These are phyloP conservation scores for Synanthedon myopaeformis DNA, from an alignment of 2,888 invertebrate species.

Conservation along the genomic window DNA sequence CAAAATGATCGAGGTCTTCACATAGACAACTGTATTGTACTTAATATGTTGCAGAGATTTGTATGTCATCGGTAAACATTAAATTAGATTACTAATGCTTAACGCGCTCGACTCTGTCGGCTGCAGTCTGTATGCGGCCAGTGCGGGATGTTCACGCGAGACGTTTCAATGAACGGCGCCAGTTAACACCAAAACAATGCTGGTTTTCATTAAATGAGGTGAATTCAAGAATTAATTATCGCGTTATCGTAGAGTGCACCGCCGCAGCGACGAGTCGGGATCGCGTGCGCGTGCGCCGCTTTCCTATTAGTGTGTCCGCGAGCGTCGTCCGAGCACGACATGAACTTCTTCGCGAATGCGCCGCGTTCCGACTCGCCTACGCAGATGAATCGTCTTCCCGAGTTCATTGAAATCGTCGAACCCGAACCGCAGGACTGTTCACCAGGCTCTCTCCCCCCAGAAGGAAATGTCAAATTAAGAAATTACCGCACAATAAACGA, in stretches of 20 bases:
- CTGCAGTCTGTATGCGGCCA: not conserved
- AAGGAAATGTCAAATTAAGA: conserved; percentile 46
- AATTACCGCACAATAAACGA: conserved; percentile 49
- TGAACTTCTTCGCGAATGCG: conserved; percentile 23
- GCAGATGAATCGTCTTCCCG: conserved; percentile 9
- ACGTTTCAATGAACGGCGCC: not conserved
- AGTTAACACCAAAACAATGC: not conserved
- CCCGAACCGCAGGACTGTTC: conserved; percentile 37
- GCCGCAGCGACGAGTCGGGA: conserved; percentile 7
- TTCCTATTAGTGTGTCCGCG: conserved; percentile 14
- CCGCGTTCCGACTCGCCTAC: conserved; percentile 15
- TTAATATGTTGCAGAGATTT: not conserved
- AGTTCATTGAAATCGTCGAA: conserved; percentile 41
- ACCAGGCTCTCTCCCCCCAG: conserved; percentile 33
- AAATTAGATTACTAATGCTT: not conserved
- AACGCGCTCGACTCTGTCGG: not conserved
- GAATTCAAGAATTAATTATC: conserved; percentile 8
- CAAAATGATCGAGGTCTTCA: too few relatives aligned
- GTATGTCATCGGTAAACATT: not conserved
- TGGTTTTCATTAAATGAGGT: conserved; percentile 8
- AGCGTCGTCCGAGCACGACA: conserved; percentile 37
- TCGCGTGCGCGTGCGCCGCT: conserved; percentile 20
- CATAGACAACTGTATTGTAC: too few relatives aligned
- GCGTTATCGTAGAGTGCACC: conserved; percentile 4
- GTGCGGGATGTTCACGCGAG: not conserved